Conservation (phyloP, 2,797 vertebrate genomes). For the Malacoraja senta region DNA sequence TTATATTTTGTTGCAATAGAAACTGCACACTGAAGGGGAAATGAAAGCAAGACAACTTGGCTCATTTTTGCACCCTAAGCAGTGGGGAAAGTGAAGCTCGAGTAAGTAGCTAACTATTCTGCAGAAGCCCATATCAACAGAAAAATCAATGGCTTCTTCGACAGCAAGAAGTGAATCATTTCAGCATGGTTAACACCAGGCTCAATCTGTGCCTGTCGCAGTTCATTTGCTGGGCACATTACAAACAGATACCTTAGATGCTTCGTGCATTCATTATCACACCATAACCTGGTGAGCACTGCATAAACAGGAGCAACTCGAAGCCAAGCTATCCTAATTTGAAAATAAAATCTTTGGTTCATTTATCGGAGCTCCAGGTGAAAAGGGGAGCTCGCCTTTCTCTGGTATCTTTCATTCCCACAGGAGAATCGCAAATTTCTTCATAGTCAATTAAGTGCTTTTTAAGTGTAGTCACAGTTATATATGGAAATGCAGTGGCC, state of each 20-base stretch:
- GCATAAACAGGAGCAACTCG: constrained; percentile 14
- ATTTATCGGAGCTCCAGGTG: background rate
- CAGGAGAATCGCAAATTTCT: too few species aligned
- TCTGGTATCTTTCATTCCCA: too few species aligned
- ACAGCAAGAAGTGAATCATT: constrained; percentile 32
- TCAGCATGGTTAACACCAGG: constrained; percentile 22
- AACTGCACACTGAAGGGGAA: background rate
- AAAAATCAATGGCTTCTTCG: constrained; percentile 34
- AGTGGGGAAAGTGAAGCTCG: background rate
- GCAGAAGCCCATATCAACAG: constrained; percentile 23
- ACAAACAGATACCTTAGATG: constrained; percentile 34
- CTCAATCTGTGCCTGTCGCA: constrained; percentile 34
- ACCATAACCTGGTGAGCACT: constrained; percentile 12
- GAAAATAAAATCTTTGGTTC: background rate
- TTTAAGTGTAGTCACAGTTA: too few species aligned
- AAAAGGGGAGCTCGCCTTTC: too few species aligned
- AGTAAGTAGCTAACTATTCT: constrained; percentile 24
- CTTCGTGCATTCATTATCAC: constrained; percentile 9
- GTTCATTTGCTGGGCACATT: constrained; percentile 34
- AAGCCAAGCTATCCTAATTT: constrained; percentile 17
- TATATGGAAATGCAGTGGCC: too few species aligned
- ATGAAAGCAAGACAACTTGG: background rate
- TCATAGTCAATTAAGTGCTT: too few species aligned
- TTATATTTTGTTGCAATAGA: background rate
- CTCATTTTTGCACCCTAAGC: background rate